phyloP scores from a whole-genome alignment of 2,797 vertebrate species.

The Ispidina picta region DNA sequence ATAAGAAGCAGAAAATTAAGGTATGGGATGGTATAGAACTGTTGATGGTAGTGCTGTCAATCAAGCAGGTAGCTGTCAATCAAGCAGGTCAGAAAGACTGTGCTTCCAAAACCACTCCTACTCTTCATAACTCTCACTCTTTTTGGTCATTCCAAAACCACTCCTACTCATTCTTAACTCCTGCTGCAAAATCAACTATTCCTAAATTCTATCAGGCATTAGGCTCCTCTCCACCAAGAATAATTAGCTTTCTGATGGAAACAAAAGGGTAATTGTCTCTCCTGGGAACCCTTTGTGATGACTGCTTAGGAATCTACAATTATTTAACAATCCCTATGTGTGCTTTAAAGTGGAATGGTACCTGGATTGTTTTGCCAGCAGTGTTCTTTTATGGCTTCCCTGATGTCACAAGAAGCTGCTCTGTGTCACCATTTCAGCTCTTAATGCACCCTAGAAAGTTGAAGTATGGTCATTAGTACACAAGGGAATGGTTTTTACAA shows the following conservation, averaged over 20 bases:
- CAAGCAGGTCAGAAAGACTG: neutral
- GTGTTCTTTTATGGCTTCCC: constrained; percentile 43
- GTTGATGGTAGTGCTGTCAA: neutral
- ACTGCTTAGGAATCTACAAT: neutral
- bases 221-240: constrained; percentile 2
- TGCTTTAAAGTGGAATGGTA: constrained; percentile 33
- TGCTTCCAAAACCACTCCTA: neutral
- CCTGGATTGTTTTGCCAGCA: constrained; percentile 27
- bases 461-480: constrained; percentile 20
- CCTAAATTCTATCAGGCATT: neutral
- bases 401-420: constrained; percentile 20
- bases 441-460: neutral
- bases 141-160: neutral
- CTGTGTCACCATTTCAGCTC: constrained; percentile 43
- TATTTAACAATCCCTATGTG: constrained; percentile 29
- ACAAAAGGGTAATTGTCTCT: constrained; percentile 41
- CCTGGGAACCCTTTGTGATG: constrained; percentile 17
- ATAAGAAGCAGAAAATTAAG: neutral
- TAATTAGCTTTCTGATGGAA: constrained; percentile 9
- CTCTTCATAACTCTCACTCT: neutral
- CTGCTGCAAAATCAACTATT: neutral
- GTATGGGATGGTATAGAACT: neutral
- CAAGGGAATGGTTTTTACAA: neutral
- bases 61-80: neutral
- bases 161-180: neutral